These are phyloP conservation scores for Muscina levida DNA, from an alignment of 2,888 invertebrate genomes.

Conservation along the genomic window DNA sequence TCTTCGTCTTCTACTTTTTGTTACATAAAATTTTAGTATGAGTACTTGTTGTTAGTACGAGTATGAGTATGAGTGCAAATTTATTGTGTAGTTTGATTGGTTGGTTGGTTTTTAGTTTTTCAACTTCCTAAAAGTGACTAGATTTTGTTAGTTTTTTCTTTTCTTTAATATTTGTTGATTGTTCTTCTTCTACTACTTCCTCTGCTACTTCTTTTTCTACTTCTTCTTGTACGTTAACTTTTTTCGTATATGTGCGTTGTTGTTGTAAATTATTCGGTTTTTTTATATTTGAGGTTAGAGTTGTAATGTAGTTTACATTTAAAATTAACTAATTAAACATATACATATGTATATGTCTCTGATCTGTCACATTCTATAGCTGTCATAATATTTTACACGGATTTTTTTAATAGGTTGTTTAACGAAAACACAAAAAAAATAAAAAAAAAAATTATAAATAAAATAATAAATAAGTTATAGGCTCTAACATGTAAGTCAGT, in stretches of 20 bases:
- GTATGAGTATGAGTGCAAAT: slow-evolving; percentile 61
- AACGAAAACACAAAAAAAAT: background rate
- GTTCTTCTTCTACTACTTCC: too few species aligned
- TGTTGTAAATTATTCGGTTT: slow-evolving; percentile 61
- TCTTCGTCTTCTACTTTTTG: too few species aligned
- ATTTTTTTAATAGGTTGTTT: slow-evolving; percentile 26
- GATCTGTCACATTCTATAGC: slow-evolving; percentile 27
- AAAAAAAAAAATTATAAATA: too few species aligned
- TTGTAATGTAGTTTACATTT: slow-evolving; percentile 34
- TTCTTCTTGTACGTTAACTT: slow-evolving; percentile 29
- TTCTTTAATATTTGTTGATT: too few species aligned
- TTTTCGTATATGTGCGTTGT: slow-evolving; percentile 44
- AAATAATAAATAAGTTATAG: too few species aligned
- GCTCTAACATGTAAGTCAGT: slow-evolving; percentile 32
- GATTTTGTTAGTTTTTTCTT: slow-evolving; percentile 71
- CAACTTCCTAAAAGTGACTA: slow-evolving; percentile 76
- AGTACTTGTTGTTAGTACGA: slow-evolving; percentile 55
- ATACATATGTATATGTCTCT: slow-evolving; percentile 4
- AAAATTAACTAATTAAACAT: slow-evolving; percentile 34
- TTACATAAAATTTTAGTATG: slow-evolving; percentile 61
- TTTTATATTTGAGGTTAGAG: slow-evolving; percentile 64
- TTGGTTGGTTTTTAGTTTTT: too few species aligned
- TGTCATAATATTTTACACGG: slow-evolving; percentile 40
- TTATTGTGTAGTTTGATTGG: slow-evolving; percentile 60
- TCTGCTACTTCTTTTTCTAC: too few species aligned